phyloP scores from a whole-genome alignment of 1,140 invertebrate genomes.

The Trinorchestia longiramus region DNA sequence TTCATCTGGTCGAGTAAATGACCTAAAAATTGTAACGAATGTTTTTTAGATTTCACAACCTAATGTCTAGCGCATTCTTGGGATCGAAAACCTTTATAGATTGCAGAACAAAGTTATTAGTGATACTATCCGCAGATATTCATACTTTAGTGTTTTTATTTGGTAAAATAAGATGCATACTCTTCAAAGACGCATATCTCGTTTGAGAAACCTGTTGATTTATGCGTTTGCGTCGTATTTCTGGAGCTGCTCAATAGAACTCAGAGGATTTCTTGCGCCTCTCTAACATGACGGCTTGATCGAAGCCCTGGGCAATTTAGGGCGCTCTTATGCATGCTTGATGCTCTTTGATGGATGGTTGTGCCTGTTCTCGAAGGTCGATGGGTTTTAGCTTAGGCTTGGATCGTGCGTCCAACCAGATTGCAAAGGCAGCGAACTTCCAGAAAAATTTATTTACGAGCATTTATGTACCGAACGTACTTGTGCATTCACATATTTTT shows the following conservation, averaged over 20 bases:
- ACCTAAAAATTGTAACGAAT: neutral
- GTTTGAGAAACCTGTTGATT: neutral
- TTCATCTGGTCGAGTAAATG: neutral
- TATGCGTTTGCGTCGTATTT: neutral
- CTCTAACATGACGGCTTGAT: neutral
- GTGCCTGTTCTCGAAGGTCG: neutral
- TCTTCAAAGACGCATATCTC: neutral
- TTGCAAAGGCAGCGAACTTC: neutral
- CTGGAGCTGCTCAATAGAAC: neutral
- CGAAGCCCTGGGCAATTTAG: conserved; percentile 26
- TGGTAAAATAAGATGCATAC: neutral
- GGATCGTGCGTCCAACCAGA: neutral
- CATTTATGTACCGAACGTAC: no score
- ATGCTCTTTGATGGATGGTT: conserved; percentile 30
- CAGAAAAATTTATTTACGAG: neutral
- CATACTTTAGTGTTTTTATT: neutral
- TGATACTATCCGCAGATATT: neutral
- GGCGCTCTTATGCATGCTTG: neutral
- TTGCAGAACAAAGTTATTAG: neutral
- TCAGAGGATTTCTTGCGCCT: neutral
- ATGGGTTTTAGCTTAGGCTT: neutral
- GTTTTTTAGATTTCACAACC: neutral
- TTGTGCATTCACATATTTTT: neutral
- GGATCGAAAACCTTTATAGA: neutral
- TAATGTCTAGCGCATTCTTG: neutral